Conservation (phyloP, 2,113 vertebrate species). For the Cavia aperea region DNA sequence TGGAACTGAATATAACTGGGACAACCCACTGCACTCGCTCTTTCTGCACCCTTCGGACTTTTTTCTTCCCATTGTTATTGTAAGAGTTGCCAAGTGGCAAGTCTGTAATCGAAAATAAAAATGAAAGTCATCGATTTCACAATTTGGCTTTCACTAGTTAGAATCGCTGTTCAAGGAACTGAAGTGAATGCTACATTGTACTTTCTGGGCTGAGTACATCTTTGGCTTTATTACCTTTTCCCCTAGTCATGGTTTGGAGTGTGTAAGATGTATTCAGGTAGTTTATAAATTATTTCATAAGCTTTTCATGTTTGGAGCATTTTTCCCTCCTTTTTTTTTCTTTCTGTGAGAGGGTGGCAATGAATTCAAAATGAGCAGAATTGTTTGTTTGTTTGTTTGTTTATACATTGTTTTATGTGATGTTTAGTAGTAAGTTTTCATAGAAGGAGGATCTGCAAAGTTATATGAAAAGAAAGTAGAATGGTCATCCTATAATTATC, state of each 20-base stretch:
- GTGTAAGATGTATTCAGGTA: background rate
- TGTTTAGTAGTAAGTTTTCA: constrained; percentile 11
- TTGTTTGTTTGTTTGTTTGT: background rate
- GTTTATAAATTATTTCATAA: background rate
- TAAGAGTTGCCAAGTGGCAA: constrained; percentile 44
- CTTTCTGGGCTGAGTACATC: background rate
- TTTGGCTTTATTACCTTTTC: background rate
- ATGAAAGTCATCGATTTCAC: constrained; percentile 43
- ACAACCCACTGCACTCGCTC: constrained; percentile 31
- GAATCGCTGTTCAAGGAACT: background rate
- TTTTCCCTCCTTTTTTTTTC: background rate
- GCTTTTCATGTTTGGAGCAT: background rate
- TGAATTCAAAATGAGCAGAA: background rate
- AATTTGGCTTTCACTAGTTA: constrained; percentile 6
- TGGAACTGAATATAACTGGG: constrained; percentile 57
- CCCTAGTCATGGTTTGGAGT: background rate
- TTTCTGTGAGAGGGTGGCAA: background rate
- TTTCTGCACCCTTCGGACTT: constrained; percentile 23
- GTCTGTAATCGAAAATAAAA: constrained; percentile 47
- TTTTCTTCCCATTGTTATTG: background rate
- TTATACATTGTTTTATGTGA: background rate
- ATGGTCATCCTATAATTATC: background rate
- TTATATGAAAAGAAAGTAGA: constrained; percentile 28
- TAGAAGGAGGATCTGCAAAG: background rate
- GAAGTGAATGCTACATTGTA: background rate